Base-by-base conservation (phyloP, 2,888 invertebrate genomes). In the Aleiodes alternator region DNA sequence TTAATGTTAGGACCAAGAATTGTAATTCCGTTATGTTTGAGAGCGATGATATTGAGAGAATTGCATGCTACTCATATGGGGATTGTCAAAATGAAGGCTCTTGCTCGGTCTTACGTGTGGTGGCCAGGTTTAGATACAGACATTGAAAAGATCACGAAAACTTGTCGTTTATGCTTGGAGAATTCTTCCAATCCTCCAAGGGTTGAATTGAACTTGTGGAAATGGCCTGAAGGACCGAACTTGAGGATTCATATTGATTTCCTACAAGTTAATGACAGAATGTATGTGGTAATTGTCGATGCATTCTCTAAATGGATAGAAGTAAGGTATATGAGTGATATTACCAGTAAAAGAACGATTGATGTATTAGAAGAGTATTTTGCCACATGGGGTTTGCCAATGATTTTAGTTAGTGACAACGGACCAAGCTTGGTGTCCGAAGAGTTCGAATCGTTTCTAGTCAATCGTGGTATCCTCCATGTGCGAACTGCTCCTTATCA, bases 271-370 rank as follows among this genome's bases (percentile, higher is more conserved):
- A 71, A 72, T 6, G 73, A 76, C 0, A 72, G 69, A 51, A 76
- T 69, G 69, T 80, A 68, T 57, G 23, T 80, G 4, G 51, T 82
- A 43, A 50, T 81, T 4, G 72, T 80, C 3, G 80, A 83, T 59
- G 79, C 81, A 12, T 73, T 75, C 72, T 78, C 80, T 0, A 82
- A 80, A 75, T 83, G 82, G 81, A 23, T 80, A 14, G 82, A 83
- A 14, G 50, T 82, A 1, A 69, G 68, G 14, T 34, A 50, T 4
- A 23, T 79, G 57, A 59, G 9, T 8, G 69, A 78, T 4, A 79
- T 76, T 4, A 78, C 79, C 4, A n/a, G 72, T 3, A 70, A 76
- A 16, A 53, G 23, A 23, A 56, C 56, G 11, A 56, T 56, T 56
- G 16, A 31, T 5, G 4, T 31, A 3, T 12, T 59, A 38, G 75